Evolutionary conservation across 2,797 vertebrate genomes (phyloP), one percentile per base, ranked within the genome.

Genomic region (Gephyroberyx darwinii): DNA sequence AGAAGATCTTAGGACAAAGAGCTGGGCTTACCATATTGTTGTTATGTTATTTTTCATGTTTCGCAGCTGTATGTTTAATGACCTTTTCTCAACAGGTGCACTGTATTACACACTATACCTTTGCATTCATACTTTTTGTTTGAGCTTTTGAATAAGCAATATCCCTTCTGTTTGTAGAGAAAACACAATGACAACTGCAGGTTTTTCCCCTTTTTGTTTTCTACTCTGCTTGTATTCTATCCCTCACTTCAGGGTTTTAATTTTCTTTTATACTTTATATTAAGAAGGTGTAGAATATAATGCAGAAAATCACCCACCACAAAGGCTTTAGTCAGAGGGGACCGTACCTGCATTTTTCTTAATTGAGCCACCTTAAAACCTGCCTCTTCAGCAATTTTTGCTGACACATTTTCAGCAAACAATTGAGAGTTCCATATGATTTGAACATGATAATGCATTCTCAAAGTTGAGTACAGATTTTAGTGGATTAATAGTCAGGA

Each of bases 141-240:
- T 69, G 60, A 78, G 85, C 82, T 92, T 91, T 89, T 82, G 77
- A 89, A 70, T 56, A 85, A 92, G 92, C 90, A 92, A 93, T 93
- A 93, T 86, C 64, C 30, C 66, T 84, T 59, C 48, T 14, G 73
- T 85, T 82, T 77, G 67, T 86, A 75, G 77, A 78, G 69, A 83
- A 83, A 77, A 53, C 71, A 86, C 65, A 65, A 26, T 26, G 26
- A 26, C 26, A 69, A 82, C 77, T 71, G 70, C 81, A 84, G 74
- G 74, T 85, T 58, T 78, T 78, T 16, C n/a, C n/a, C 37, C 71
- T 22, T 39, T 65, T 45, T 52, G 22, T 54, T 69, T 81, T 85
- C 75, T 77, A 86, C 74, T 81, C 70, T 80, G 76, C 78, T 85
- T 78, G 61, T 74, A 84, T 60, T 71, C 56, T 17, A 74, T 33